Conservation (phyloP, 2,797 vertebrate species). For the Sebastolobus alascanus region DNA sequence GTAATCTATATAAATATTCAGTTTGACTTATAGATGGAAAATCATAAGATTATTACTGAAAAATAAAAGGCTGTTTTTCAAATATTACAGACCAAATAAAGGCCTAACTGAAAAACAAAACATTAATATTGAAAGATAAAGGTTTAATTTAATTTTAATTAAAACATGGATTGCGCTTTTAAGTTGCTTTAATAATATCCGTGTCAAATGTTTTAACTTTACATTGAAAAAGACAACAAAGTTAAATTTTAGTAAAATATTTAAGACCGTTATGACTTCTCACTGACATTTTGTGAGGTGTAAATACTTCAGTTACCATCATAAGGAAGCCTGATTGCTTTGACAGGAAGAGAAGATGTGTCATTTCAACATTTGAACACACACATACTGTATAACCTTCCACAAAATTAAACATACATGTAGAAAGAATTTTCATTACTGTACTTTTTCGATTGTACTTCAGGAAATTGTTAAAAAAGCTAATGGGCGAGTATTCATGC, state of each 20-base stretch:
- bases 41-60: neutral
- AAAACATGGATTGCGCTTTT: neutral
- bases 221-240: neutral
- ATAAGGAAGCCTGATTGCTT: neutral
- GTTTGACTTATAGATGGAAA: neutral
- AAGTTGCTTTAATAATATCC: neutral
- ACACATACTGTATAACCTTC: neutral
- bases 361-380: neutral
- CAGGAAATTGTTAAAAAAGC: neutral
- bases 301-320: neutral
- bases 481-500: neutral
- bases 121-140: neutral
- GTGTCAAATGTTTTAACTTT: fast-evolving
- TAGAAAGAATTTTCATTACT: neutral
- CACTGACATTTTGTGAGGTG: neutral
- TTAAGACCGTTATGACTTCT: neutral
- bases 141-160: neutral
- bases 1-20: neutral
- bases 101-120: neutral
- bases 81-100: neutral
- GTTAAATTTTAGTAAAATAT: neutral
- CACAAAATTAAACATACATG: neutral
- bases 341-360: neutral
- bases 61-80: neutral
- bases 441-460: neutral